Evolutionary conservation across 1,140 invertebrate genomes (phyloP).

Genomic region (Helicoverpa armigera): DNA sequence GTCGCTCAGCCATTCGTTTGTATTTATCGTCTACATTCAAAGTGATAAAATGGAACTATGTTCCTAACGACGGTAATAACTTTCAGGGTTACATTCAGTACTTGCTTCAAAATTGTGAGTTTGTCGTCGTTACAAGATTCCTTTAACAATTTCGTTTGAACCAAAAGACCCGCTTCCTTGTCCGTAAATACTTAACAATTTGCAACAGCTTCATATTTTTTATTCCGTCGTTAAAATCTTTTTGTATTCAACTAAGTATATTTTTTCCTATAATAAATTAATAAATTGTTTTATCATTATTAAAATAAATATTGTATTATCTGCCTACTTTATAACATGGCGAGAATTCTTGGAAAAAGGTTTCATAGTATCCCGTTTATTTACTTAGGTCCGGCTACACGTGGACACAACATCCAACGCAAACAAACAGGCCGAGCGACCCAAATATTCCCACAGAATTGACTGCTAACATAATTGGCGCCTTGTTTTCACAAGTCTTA

Average conservation of each 20-base stretch:
- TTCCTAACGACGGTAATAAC: slow-evolving; percentile 39
- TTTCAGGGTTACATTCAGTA: slow-evolving; percentile 28
- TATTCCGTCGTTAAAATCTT: background rate
- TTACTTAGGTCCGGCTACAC: background rate
- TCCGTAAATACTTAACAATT: slow-evolving; percentile 3
- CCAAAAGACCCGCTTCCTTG: slow-evolving; percentile 2
- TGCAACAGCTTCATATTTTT: background rate
- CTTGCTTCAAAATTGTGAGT: slow-evolving; percentile 37
- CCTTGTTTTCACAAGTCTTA: slow-evolving; percentile 20
- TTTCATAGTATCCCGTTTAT: background rate
- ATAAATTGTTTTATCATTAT: too few relatives aligned
- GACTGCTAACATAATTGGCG: slow-evolving; percentile 1
- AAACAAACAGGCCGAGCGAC: background rate
- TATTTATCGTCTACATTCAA: slow-evolving; percentile 50
- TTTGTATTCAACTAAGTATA: too few relatives aligned
- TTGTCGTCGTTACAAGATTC: slow-evolving; percentile 35
- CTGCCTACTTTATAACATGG: too few relatives aligned
- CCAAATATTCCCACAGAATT: background rate
- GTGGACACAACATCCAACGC: background rate
- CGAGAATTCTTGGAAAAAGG: too few relatives aligned
- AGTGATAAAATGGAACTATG: slow-evolving; percentile 45
- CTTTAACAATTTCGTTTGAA: slow-evolving; percentile 25
- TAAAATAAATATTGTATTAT: too few relatives aligned
- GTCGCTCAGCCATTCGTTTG: slow-evolving; percentile 48
- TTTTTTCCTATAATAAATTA: too few relatives aligned